Percentiles rank a stretch among this genome's conserved stretches.
Evolutionary conservation across 2,888 invertebrate genomes (phyloP).

Genomic region (Ophion obscuratus): DNA sequence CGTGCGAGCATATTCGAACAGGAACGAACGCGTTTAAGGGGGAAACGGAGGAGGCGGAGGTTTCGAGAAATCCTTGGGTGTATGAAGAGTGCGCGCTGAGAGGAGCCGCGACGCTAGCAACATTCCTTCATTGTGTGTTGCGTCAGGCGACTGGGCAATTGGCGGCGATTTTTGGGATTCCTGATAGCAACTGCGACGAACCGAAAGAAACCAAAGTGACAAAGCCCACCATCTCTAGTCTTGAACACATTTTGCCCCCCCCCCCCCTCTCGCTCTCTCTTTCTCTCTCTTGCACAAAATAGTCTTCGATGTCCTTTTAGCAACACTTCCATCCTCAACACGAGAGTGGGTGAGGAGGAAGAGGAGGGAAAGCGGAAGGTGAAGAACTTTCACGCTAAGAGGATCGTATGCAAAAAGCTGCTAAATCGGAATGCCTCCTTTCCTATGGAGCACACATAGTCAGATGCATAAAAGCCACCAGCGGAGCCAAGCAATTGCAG

Average conservation of each 20-base stretch:
- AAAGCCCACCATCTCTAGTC: background rate
- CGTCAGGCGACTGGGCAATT: background rate
- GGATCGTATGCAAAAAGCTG: conserved; percentile 62
- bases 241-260: background rate
- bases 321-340: background rate
- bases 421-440: conserved; percentile 73
- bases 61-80: conserved; percentile 8
- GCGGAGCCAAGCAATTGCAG: background rate
- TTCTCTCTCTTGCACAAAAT: background rate
- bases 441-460: conserved; percentile 43
- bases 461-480: conserved; percentile 11
- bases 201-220: no score
- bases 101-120: background rate
- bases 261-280: background rate
- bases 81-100: background rate
- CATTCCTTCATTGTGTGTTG: conserved; percentile 3
- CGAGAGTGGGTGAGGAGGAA: background rate
- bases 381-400: conserved; percentile 79
- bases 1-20: conserved; percentile 27
- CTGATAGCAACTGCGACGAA: background rate
- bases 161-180: background rate
- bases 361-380: conserved; percentile 68
- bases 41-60: background rate
- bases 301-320: conserved; percentile 8
- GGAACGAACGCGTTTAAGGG: conserved; percentile 30